Conservation (phyloP, 1,140 invertebrate species). For the Brachionus koreanus region DNA sequence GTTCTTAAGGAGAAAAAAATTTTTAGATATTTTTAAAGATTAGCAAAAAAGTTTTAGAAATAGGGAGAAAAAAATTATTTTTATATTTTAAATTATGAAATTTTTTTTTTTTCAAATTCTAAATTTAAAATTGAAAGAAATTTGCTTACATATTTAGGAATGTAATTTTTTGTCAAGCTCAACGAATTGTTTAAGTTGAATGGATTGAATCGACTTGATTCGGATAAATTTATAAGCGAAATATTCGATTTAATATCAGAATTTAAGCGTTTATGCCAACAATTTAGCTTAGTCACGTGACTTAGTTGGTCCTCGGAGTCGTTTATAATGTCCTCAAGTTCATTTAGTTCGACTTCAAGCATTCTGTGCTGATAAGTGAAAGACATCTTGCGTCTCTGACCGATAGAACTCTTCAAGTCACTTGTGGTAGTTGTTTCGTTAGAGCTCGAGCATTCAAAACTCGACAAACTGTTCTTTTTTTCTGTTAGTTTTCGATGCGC, state of each 20-base stretch:
- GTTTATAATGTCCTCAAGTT: constrained; percentile 6
- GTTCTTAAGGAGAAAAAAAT: neutral
- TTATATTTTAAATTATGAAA: neutral
- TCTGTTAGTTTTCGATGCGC: neutral
- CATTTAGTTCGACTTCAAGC: neutral
- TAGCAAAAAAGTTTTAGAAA: neutral
- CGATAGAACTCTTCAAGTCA: neutral
- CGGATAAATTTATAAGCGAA: neutral
- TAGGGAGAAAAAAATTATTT: neutral
- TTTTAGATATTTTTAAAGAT: neutral
- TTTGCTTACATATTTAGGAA: constrained; percentile 29
- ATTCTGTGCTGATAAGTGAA: neutral
- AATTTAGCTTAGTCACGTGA: constrained; percentile 10
- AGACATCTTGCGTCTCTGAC: neutral
- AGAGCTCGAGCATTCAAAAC: constrained; percentile 5
- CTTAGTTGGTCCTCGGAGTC: neutral
- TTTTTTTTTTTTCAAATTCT: neutral
- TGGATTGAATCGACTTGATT: neutral
- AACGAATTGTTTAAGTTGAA: neutral
- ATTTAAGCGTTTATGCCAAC: neutral
- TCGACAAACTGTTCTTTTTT: neutral
- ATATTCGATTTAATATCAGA: neutral
- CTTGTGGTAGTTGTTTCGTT: neutral
- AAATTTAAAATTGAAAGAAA: neutral
- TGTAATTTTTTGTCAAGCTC: neutral